A percentile compares a stretch with the other conserved stretches of the same genome.
These are phyloP conservation scores for Heptranchias perlo DNA, from an alignment of 2,113 vertebrate genomes.

Conservation along the genomic window DNA sequence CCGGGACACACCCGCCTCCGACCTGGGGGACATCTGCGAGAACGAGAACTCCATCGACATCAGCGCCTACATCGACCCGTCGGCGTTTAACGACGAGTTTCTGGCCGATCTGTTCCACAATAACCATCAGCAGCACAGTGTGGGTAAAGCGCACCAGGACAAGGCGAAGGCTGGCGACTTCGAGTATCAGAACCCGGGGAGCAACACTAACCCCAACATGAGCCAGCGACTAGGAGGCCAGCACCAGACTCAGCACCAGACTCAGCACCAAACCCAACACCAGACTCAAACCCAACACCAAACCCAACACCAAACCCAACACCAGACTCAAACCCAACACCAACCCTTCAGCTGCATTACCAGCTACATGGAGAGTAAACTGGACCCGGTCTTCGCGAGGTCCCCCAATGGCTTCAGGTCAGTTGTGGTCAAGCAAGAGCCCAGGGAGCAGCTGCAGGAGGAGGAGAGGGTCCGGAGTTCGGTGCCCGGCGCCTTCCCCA, in stretches of 20 bases:
- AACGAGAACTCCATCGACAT: slow-evolving; percentile 97
- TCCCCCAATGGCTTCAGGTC: slow-evolving; percentile 70
- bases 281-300: too few relatives aligned
- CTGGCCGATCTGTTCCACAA: slow-evolving; percentile 89
- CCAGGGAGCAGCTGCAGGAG: slow-evolving; percentile 83
- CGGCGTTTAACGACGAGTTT: slow-evolving; percentile 97
- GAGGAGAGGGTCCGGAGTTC: slow-evolving; percentile 70
- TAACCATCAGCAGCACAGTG: slow-evolving; percentile 74
- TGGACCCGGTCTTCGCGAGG: slow-evolving; percentile 77
- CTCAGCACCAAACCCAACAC: slow-evolving; percentile 43
- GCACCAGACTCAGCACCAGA: slow-evolving; percentile 34
- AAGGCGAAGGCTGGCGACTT: not conserved
- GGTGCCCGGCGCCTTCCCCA: slow-evolving; percentile 53
- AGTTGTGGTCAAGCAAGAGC: slow-evolving; percentile 91
- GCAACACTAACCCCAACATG: slow-evolving; percentile 40
- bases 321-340: slow-evolving; percentile 47
- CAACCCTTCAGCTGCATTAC: slow-evolving; percentile 69
- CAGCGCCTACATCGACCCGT: slow-evolving; percentile 94
- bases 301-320: too few relatives aligned
- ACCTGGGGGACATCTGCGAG: slow-evolving; percentile 85
- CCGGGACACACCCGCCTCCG: slow-evolving; percentile 59
- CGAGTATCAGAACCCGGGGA: not conserved
- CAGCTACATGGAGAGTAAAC: slow-evolving; percentile 76
- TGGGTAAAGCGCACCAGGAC: slow-evolving; percentile 67
- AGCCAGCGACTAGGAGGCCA: too few relatives aligned